These are phyloP conservation scores for Neostethus bicornis DNA, from an alignment of 2,797 vertebrate genomes.

Conservation along the genomic window DNA sequence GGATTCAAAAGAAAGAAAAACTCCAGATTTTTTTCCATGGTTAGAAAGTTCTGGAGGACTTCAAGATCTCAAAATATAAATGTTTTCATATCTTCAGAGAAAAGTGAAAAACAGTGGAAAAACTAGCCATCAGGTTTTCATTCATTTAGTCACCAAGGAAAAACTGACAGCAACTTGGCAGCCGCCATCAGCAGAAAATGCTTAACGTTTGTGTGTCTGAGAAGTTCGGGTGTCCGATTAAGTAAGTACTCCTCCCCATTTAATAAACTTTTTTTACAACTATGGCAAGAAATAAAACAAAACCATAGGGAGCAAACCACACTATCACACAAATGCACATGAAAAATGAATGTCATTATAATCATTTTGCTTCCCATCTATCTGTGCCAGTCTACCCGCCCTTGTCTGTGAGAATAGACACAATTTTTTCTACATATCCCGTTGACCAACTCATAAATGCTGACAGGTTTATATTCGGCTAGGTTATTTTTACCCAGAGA, in stretches of 20 bases:
- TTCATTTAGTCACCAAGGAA: slow-evolving; percentile 47
- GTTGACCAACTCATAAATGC: slow-evolving; percentile 36
- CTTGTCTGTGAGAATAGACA: slow-evolving; percentile 11
- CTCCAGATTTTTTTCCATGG: slow-evolving; percentile 36
- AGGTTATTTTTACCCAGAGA: slow-evolving; percentile 55
- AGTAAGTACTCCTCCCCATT: slow-evolving; percentile 51
- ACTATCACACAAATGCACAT: slow-evolving; percentile 24
- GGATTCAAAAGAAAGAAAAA: no score
- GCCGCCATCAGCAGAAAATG: slow-evolving; percentile 41
- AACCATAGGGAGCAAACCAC: slow-evolving; percentile 47
- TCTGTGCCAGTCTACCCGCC: slow-evolving; percentile 15
- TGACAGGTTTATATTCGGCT: slow-evolving; percentile 50
- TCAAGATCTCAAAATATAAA: neutral
- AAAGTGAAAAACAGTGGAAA: slow-evolving; percentile 44
- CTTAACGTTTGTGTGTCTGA: slow-evolving; percentile 24
- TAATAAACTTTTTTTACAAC: slow-evolving; percentile 53
- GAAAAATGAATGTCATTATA: slow-evolving; percentile 10
- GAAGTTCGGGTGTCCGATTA: slow-evolving; percentile 26
- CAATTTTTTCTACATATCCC: slow-evolving; percentile 42
- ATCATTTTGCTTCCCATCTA: slow-evolving; percentile 8
- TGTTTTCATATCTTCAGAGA: slow-evolving; percentile 28
- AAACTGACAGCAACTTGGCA: slow-evolving; percentile 28
- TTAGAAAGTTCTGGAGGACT: slow-evolving; percentile 36
- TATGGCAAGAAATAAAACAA: slow-evolving; percentile 33
- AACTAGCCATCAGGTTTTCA: slow-evolving; percentile 33